Base-by-base conservation (phyloP, 2,797 vertebrate species). In the Dromococcyx pavoninus region DNA sequence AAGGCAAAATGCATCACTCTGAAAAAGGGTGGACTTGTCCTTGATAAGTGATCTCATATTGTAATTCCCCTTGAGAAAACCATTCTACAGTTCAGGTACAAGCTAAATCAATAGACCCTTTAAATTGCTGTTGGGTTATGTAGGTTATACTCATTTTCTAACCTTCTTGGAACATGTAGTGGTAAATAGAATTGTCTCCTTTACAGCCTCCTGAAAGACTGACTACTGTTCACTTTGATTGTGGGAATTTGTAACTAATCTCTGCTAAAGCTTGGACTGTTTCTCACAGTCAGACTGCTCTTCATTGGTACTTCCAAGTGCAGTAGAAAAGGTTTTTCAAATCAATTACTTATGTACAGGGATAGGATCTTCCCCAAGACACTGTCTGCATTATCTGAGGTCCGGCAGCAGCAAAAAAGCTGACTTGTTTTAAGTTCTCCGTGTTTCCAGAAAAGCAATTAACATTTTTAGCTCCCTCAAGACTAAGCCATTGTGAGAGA, bases 1-100 rank as follows among this genome's bases (percentile, higher is more conserved):
- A 30, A 46, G 39, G 41, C 19, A 82, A 81, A 81, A 66, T 35
- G 44, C 12, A 30, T 69, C 30, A 57, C n/a, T 79, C 35, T 73
- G 39, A 11, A 62, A 71, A 89, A 60, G 44, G 71, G 24, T 17
- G 50, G 61, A 85, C 33, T 79, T 89, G 72, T 79, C 83, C 78
- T 95, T 83, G 76, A 35, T 90, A 82, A 89, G 67, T 66, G 73
- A 83, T 94, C 88, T 93, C 32, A 33, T 91, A 64, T 61, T 91
- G n/a, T 89, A 90, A 93, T 89, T 87, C 88, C 74, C 71, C 85
- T 87, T 60, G 80, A 96, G 93, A 96, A 97, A 96, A 93, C 53
- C 82, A 51, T 48, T 60, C 56, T 79, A 7, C 58, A 73, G 41
- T 78, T 94, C 77, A 94, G 35, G 46, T 72, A 61, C 50, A 65